Base-by-base conservation (phyloP, 2,797 vertebrate genomes). In the Cyprinella venusta region DNA sequence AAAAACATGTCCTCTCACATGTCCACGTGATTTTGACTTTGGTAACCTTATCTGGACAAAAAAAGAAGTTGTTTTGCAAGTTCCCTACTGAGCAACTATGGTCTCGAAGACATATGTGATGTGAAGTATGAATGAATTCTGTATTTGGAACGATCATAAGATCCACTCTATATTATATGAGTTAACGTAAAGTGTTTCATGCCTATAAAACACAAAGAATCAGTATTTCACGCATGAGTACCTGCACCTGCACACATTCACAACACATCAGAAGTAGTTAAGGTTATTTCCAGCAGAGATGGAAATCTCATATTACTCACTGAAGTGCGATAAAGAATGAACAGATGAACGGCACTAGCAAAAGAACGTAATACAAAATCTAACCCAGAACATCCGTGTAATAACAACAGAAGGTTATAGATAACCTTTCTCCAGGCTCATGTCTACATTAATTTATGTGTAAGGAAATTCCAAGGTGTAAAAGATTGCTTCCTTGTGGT, bases 171-270 rank as follows among this genome's bases (percentile, higher is more conserved):
- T 38, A 84, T 86, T 83, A 84, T 80, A 54, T 48, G 81, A 81
- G 52, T 38, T 48, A n/a, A 72, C 69, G 48, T 72, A 81, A 65
- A 85, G 82, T 80, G 70, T 82, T 82, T 87, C 86, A 85, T 86
- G 84, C 54, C 82, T 16, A 76, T 78, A 45, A 84, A 86, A 70
- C 74, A 83, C 38, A 80, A 82, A 86, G 81, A 86, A 90, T 87
- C 78, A 10, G 69, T 64, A 85, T 86, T 88, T 89, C 82, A 82
- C 61, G 48, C 89, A 84, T 75, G 74, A 65, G 70, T 86, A 82
- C 76, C 70, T 76, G 67, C 85, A 87, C 89, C 88, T 88, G 88
- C 81, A 86, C 79, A 72, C 86, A 81, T 87, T 82, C 80, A 63
- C 76, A 64, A 87, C 38, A 81, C 61, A 81, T 82, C 69, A 86